Conservation (phyloP, 2,797 vertebrate species). For the Mus spretus region DNA sequence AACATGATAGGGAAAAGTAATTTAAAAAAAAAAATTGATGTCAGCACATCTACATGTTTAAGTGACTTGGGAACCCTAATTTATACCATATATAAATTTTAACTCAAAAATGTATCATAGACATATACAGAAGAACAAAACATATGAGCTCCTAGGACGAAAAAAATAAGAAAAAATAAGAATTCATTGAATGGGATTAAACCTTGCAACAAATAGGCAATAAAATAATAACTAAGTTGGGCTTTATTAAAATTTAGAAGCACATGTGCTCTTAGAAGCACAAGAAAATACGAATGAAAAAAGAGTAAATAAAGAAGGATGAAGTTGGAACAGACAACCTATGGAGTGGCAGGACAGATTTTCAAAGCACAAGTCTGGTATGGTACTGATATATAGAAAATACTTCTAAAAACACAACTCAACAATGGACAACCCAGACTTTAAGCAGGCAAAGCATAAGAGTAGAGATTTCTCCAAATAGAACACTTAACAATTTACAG, state of each 20-base stretch:
- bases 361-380: background rate
- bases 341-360: background rate
- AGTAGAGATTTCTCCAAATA: background rate
- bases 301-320: background rate
- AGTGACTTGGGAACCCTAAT: background rate
- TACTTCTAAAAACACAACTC: background rate
- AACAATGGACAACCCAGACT: background rate
- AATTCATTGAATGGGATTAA: background rate
- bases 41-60: background rate
- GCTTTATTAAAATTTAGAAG: background rate
- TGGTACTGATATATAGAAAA: background rate
- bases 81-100: background rate
- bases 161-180: background rate
- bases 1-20: background rate
- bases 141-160: background rate
- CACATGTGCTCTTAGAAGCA: background rate
- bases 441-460: background rate
- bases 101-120: background rate
- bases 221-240: background rate
- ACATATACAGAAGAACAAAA: background rate
- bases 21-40: background rate
- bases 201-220: background rate
- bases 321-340: background rate
- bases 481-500: background rate
- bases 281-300: slow-evolving; percentile 24